Percentiles rank a stretch among this genome's conserved stretches.
phyloP scores from a whole-genome alignment of 2,888 invertebrate genomes.

The Magallana nippona region DNA sequence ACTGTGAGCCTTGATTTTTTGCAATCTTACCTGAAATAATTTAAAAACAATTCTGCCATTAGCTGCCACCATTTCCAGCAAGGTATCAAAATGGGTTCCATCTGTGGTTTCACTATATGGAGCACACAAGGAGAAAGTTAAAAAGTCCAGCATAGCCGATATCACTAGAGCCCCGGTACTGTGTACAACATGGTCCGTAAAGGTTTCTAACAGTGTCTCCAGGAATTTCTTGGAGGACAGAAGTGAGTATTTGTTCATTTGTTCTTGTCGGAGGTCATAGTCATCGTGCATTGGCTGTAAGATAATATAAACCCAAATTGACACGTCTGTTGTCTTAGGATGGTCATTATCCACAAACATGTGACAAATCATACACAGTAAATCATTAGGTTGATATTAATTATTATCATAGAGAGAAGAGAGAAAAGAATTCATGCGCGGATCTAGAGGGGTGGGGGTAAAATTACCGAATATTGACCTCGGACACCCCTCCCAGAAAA shows the following conservation, averaged over 20 bases:
- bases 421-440: too few species aligned
- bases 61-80: slow-evolving; percentile 95
- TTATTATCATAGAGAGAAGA: too few species aligned
- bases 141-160: slow-evolving; percentile 97
- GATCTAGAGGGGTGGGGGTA: too few species aligned
- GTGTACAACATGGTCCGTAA: slow-evolving; percentile 94
- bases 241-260: slow-evolving; percentile 97
- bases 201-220: slow-evolving; percentile 95
- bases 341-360: neutral
- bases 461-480: too few species aligned
- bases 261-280: slow-evolving; percentile 97
- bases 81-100: slow-evolving; percentile 84
- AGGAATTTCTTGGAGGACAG: slow-evolving; percentile 94
- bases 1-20: too few species aligned
- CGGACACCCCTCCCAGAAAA: too few species aligned
- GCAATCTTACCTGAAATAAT: slow-evolving; percentile 87
- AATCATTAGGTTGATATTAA: neutral
- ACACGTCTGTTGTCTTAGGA: too few species aligned
- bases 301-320: neutral
- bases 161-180: slow-evolving; percentile 97
- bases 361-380: neutral
- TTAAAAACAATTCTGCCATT: slow-evolving; percentile 94
- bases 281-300: slow-evolving; percentile 93
- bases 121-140: slow-evolving; percentile 98
- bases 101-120: slow-evolving; percentile 99